Evolutionary conservation across 2,888 invertebrate species (phyloP), one percentile per base, ranked within the genome.

Genomic region (Parasteatoda lunata): DNA sequence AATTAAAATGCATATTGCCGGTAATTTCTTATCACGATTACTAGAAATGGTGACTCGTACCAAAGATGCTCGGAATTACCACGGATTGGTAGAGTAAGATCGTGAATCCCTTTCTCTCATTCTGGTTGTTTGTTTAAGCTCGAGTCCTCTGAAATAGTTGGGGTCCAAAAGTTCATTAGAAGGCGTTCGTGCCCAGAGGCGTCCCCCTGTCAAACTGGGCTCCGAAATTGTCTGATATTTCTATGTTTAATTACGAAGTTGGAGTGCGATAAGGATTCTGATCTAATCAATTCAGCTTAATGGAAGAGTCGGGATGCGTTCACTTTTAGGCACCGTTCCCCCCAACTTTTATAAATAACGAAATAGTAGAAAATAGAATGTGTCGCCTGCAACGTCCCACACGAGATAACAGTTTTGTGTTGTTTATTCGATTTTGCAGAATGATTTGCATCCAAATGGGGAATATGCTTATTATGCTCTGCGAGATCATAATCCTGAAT

Each of bases 231-330:
- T 52, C 82, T 76, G 82, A 82, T 82, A 82, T 82, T 82, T 76
- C 82, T 76, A 59, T 77, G 77, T 84, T 84, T 84, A 84, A 84
- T 84, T 84, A 84, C 83, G 52, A 51, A 70, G 76, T 52, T 52
- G 76, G 64, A 45, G 54, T 30, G 70, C 82, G 82, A 82, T 82
- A 76, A 82, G 70, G 70, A 64, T 48, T 66, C 71, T 77, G 83
- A 84, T 84, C 83, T 77, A 84, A 84, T 84, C 83, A 84, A 77
- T 84, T 84, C 71, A 77, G 77, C 77, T 84, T 84, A 84, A 84
- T 84, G 83, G 83, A 48, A 30, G 30, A 30, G 69, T 45, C 71
- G 54, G 59, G 66, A 84, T 84, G 77, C 77, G 83, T 84, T 84
- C 83, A 77, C 77, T 84, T 84, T 76, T 76, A 75, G 70, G 70